These are phyloP conservation scores for Pitangus sulphuratus DNA, from an alignment of 2,797 vertebrate species.

Conservation along the genomic window DNA sequence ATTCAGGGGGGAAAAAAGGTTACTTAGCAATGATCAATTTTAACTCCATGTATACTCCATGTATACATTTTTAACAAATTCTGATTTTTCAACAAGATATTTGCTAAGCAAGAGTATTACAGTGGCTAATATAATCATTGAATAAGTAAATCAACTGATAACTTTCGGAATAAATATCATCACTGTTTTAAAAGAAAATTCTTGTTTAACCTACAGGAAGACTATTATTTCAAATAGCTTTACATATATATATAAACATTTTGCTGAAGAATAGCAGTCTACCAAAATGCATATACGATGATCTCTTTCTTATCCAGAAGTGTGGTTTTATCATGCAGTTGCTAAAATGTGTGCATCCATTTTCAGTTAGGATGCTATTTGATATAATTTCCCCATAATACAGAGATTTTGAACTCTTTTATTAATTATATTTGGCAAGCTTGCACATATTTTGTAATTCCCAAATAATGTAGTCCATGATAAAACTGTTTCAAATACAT, in stretches of 20 bases:
- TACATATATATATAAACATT: not conserved
- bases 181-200: not conserved
- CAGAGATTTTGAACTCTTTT: not conserved
- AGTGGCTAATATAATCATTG: not conserved
- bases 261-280: not conserved
- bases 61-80: not conserved
- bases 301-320: not conserved
- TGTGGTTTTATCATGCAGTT: not conserved
- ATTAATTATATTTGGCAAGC: not conserved
- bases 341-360: not conserved
- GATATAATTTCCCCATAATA: not conserved
- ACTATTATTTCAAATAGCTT: not conserved
- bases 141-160: not conserved
- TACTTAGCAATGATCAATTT: not conserved
- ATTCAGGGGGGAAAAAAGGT: not conserved
- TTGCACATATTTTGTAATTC: not conserved
- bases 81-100: not conserved
- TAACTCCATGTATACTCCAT: not conserved
- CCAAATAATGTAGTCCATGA: not conserved
- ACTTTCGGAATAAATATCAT: not conserved
- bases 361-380: not conserved
- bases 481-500: not conserved
- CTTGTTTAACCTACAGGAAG: not conserved
- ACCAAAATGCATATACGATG: not conserved
- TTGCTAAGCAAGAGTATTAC: not conserved